Evolutionary conservation across 2,888 invertebrate species (phyloP), one percentile per base, ranked within the genome.

Genomic region (Nesidiocoris tenuis): DNA sequence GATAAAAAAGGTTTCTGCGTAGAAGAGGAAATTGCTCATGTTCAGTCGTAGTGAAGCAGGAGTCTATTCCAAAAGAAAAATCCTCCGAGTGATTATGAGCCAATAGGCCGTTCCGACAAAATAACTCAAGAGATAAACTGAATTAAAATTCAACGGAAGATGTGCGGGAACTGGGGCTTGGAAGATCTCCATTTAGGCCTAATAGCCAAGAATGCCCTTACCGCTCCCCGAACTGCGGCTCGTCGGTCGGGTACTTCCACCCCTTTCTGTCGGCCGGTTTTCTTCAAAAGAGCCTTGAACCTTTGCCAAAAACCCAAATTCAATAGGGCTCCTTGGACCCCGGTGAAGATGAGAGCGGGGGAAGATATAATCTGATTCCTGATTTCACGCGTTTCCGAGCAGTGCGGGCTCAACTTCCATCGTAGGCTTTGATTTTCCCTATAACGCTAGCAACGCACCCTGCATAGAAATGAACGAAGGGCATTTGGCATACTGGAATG

Each of bases 251-350:
- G 39, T 12, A 12, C 39, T 39, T 3, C 5, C 12, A 7, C 39
- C 12, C 39, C 39, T 12, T 39, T 39, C 39, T 3, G 5, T 39
- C 63, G 7, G 19, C 21, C 21, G 16, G 21, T 72, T 72, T 72
- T 63, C 63, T 61, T 63, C 72, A 72, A 25, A 63, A 72, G 72
- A 21, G 72, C 25, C 72, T 72, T 72, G 72, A 63, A 39, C 72
- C 25, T 61, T 61, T 63, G 72, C 72, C 72, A 72, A 63, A 65
- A 65, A 61, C 57, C 61, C 18, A 63, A 72, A 72, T 72, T 72
- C 72, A 72, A 72, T 72, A 72, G 72, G 72, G 61, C 63, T 61
- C 19, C 23, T 16, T 39, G 54, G 54, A 39, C 22, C 39, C 12
- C 61, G 72, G 72, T 19, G 67, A 39, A 70, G 56, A 25, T 56